Conservation (phyloP, 2,888 invertebrate genomes). For the Antheraea assamensis region DNA sequence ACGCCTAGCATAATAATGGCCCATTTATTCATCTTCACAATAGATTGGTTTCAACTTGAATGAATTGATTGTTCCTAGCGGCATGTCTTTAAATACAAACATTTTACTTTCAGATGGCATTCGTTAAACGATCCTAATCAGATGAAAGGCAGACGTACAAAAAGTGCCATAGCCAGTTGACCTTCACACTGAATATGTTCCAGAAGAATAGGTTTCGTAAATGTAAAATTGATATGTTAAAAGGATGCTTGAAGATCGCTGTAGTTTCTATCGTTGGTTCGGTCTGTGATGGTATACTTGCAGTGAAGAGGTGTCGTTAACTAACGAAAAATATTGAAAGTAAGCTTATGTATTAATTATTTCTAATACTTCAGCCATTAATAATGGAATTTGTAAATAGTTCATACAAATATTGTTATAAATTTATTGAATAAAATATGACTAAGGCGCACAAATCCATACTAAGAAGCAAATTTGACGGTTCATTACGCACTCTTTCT, state of each 20-base stretch:
- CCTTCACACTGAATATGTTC: conserved; percentile 19
- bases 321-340: not conserved
- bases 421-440: too few relatives aligned
- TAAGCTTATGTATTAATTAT: not conserved
- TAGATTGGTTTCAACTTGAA: conserved; percentile 2
- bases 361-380: not conserved
- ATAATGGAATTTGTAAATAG: not conserved
- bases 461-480: too few relatives aligned
- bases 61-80: not conserved
- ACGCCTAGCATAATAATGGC: conserved; percentile 32
- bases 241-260: not conserved
- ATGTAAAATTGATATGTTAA: not conserved
- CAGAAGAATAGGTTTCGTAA: not conserved
- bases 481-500: too few relatives aligned
- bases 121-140: conserved; percentile 23
- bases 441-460: too few relatives aligned
- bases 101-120: conserved; percentile 24
- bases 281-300: not conserved
- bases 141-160: conserved; percentile 28
- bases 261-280: not conserved
- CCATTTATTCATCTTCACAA: conserved; percentile 37
- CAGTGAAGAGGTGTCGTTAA: not conserved
- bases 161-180: conserved; percentile 17
- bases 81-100: conserved; percentile 39
- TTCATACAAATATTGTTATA: too few relatives aligned